phyloP scores from a whole-genome alignment of 1,140 invertebrate genomes.

The Aphelenchoides besseyi region DNA sequence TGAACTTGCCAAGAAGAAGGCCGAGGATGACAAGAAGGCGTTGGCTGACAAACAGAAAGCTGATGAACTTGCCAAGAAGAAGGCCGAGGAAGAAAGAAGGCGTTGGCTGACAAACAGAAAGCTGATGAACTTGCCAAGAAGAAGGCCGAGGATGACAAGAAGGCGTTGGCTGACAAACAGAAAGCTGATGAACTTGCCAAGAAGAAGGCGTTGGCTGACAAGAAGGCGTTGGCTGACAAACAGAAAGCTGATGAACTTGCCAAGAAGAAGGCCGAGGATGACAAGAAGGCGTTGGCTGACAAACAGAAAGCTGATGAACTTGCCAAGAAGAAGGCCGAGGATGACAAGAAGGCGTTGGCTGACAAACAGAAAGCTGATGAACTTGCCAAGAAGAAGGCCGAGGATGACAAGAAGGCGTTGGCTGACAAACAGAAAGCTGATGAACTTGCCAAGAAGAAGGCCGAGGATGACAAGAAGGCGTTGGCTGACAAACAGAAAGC shows the following conservation, averaged over 20 bases:
- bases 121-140: neutral
- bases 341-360: neutral
- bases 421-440: neutral
- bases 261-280: neutral
- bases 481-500: neutral
- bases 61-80: neutral
- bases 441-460: neutral
- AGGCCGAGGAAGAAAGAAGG: neutral
- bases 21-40: neutral
- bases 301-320: neutral
- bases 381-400: neutral
- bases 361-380: neutral
- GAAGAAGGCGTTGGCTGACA: too few relatives aligned
- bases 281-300: neutral
- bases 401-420: neutral
- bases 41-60: neutral
- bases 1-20: neutral
- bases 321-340: neutral
- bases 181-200: neutral
- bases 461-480: neutral
- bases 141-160: neutral
- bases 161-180: neutral
- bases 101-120: neutral
- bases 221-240: neutral
- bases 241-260: neutral